Evolutionary conservation across 2,888 invertebrate genomes (phyloP), one percentile per base, ranked within the genome.

Genomic region (Lithophane leautieri): DNA sequence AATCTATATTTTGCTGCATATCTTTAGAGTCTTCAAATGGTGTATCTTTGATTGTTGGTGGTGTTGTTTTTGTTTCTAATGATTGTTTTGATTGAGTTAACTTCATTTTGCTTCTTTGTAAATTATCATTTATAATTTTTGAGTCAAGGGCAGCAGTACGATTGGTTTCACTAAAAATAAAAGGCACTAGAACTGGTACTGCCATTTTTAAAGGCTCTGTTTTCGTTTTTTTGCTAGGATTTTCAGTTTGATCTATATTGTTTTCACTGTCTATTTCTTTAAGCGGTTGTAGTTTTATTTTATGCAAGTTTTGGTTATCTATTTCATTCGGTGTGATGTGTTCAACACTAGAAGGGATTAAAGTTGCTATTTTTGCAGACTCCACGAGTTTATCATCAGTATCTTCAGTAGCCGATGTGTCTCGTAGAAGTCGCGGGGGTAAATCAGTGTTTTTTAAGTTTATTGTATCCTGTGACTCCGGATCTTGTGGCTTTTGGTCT

Each of bases 221-320:
- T 42, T 67, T 54, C 1, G 19, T 22, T 14, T 4, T 52, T 52
- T 44, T 25, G 3, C 40, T 44, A 7, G 9, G 11, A 16, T 4
- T 12, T 25, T 3, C 34, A 44, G 25, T 66, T 4, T 58, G 60
- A 22, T 75, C 34, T 12, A 22, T 54, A 12, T 63, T 44, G 25
- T 22, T 71, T 68, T 70, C 28, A 28, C 22, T 63, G 11, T 62
- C 25, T 50, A 44, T 71, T 40, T 79, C 71, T 40, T 65, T 61
- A 44, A 44, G 34, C 34, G 60, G 34, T 12, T 52, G 44, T 61
- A 54, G 22, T 34, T 65, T 61, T 12, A 19, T 19, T 50, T 58
- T 16, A 40, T 28, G 1, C 19, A 28, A 28, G 11, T 7, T 54
- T 28, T 60, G 52, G 4, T 67, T n/a, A 42, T 22, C 52, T 61